These are phyloP conservation scores for Euwallacea fornicatus DNA, from an alignment of 1,140 invertebrate species.

Conservation along the genomic window DNA sequence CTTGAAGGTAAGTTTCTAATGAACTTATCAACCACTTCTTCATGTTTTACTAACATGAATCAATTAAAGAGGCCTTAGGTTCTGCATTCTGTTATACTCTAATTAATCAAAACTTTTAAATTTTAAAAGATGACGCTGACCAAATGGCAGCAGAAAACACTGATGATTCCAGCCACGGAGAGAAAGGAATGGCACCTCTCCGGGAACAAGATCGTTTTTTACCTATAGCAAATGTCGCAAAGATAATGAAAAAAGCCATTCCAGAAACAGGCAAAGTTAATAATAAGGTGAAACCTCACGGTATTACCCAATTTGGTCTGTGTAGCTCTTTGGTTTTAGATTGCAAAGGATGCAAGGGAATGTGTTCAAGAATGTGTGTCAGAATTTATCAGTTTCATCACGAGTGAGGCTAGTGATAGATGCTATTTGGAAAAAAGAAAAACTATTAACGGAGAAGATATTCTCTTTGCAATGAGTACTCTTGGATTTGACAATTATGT, in stretches of 20 bases:
- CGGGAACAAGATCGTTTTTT: conserved; percentile 93
- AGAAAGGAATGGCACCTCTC: conserved; percentile 59
- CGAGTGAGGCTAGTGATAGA: conserved; percentile 95
- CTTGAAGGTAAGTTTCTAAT: conserved; percentile 42
- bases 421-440: conserved; percentile 98
- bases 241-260: conserved; percentile 99
- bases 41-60: too few relatives aligned
- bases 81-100: too few relatives aligned
- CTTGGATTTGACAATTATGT: conserved; percentile 99
- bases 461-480: conserved; percentile 94
- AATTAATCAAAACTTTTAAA: not conserved
- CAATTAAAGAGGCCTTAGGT: too few relatives aligned
- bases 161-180: conserved; percentile 70
- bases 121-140: conserved; percentile 45
- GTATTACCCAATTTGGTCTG: too few relatives aligned
- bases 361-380: conserved; percentile 99
- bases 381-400: conserved; percentile 99
- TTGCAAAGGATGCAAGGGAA: conserved; percentile 98
- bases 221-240: conserved; percentile 97
- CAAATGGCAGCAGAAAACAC: conserved; percentile 65
- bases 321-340: conserved; percentile 58
- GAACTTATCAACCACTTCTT: not conserved
- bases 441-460: conserved; percentile 99
- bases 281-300: conserved; percentile 43
- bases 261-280: conserved; percentile 92